phyloP scores from a whole-genome alignment of 2,888 invertebrate genomes.

The Melieria omissa region DNA sequence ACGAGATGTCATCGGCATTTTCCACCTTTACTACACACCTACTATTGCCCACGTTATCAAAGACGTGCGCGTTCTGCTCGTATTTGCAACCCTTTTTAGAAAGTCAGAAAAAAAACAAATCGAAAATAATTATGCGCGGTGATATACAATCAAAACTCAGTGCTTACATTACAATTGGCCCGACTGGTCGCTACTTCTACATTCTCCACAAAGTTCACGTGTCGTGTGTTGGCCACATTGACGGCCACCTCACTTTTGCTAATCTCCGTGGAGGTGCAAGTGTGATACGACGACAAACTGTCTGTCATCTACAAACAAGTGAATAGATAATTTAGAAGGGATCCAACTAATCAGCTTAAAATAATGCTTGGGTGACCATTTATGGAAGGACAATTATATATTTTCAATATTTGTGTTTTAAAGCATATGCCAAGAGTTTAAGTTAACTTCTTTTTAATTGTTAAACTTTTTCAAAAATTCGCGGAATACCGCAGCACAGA shows the following conservation, averaged over 20 bases:
- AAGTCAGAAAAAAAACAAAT: constrained; percentile 10
- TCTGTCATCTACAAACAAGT: constrained; percentile 52
- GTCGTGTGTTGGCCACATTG: constrained; percentile 47
- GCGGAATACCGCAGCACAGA: too few species aligned
- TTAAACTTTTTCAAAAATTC: too few species aligned
- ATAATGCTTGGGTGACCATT: too few species aligned
- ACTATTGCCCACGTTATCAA: constrained; percentile 52
- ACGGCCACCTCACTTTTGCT: constrained; percentile 56
- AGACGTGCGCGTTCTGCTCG: constrained; percentile 41
- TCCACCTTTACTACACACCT: constrained; percentile 58
- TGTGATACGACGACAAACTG: constrained; percentile 64
- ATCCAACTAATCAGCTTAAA: too few species aligned
- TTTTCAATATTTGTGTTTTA: too few species aligned
- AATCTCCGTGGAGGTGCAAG: constrained; percentile 62
- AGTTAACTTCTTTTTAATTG: too few species aligned
- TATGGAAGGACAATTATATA: too few species aligned
- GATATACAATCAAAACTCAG: too few species aligned
- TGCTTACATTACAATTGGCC: constrained; percentile 54
- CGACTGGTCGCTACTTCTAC: constrained; percentile 30
- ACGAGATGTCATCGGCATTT: constrained; percentile 59
- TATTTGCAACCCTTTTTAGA: constrained; percentile 59
- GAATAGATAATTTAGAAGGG: too few species aligned
- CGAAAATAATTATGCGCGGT: too few species aligned
- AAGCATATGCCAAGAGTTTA: too few species aligned
- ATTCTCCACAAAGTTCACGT: constrained; percentile 53